These are phyloP conservation scores for Actinemys pallida DNA, from an alignment of 2,113 vertebrate species.

Conservation along the genomic window DNA sequence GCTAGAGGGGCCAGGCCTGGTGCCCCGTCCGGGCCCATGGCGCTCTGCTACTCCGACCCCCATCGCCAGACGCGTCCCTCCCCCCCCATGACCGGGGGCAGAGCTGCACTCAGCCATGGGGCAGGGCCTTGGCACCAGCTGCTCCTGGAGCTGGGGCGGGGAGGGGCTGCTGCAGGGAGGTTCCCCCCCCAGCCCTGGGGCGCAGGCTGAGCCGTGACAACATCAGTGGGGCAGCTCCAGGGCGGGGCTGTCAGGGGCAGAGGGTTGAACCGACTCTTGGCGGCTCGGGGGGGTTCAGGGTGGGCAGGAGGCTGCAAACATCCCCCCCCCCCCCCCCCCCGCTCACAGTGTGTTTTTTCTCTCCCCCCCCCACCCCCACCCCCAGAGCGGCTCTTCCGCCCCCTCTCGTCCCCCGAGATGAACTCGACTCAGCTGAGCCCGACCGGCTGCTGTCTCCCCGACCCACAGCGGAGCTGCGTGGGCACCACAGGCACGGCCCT, in stretches of 20 bases:
- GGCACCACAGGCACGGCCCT: conserved; percentile 18
- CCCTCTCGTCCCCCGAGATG: conserved; percentile 77
- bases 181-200: too few species aligned
- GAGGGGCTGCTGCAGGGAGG: too few species aligned
- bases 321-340: background rate
- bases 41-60: too few species aligned
- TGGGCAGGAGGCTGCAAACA: fast-evolving
- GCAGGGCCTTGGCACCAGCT: too few species aligned
- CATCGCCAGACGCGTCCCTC: too few species aligned
- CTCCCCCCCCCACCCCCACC: background rate
- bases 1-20: too few species aligned
- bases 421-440: conserved; percentile 55
- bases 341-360: fast-evolving
- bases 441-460: conserved; percentile 63
- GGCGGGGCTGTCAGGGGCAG: too few species aligned
- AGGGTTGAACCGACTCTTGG: fast-evolving
- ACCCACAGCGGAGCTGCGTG: conserved; percentile 63
- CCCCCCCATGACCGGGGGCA: too few species aligned
- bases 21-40: fast-evolving
- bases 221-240: too few species aligned
- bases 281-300: background rate
- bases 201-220: too few species aligned
- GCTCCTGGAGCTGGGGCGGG: too few species aligned
- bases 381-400: conserved; percentile 74
- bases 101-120: too few species aligned